Evolutionary conservation across 2,797 vertebrate species (phyloP).

Genomic region (Crypturellus tataupa): DNA sequence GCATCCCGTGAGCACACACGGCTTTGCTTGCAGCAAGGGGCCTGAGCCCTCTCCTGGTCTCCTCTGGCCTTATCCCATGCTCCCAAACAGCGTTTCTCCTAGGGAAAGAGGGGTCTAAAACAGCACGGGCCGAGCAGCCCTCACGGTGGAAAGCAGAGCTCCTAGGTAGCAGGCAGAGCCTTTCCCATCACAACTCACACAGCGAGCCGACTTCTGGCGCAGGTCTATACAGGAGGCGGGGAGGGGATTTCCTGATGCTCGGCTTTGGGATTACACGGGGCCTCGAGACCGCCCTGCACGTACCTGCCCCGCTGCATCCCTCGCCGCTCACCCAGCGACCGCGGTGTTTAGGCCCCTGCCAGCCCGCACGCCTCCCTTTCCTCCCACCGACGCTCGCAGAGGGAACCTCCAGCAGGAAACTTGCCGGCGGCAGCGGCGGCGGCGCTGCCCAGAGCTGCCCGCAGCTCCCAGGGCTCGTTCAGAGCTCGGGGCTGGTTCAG

Average conservation of each 20-base stretch:
- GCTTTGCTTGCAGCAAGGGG: background rate
- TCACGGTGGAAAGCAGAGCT: background rate
- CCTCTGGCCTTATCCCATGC: rapidly evolving
- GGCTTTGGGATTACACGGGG: background rate
- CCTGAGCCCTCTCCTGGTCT: background rate
- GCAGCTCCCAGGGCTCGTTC: background rate
- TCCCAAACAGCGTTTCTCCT: background rate
- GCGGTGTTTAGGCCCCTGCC: background rate
- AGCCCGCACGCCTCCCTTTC: conserved; percentile 17
- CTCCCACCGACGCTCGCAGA: conserved; percentile 14
- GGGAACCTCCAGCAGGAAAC: conserved; percentile 57
- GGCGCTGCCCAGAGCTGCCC: background rate
- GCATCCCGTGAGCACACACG: background rate
- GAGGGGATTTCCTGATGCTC: background rate
- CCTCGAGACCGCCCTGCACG: background rate
- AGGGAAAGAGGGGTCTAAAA: background rate
- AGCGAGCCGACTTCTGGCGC: background rate
- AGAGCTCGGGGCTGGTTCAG: background rate
- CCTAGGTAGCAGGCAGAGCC: rapidly evolving
- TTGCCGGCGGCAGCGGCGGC: background rate
- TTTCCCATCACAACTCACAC: background rate
- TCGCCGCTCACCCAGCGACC: background rate
- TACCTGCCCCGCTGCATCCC: background rate
- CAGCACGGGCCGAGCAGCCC: rapidly evolving
- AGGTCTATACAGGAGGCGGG: rapidly evolving